Conservation (phyloP, 2,888 invertebrate genomes). For the Euclidia mi region DNA sequence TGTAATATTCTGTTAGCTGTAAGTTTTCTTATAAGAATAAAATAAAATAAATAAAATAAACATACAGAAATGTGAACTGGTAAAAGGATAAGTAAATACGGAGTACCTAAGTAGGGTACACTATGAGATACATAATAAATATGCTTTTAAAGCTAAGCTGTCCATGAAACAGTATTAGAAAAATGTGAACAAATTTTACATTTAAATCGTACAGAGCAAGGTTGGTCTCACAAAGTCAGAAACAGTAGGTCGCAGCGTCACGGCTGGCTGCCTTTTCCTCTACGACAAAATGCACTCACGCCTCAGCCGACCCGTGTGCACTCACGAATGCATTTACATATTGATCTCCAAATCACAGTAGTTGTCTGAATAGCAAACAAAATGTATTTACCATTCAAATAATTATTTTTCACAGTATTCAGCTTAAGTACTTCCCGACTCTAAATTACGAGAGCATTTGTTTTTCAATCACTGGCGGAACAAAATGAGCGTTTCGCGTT, state of each 20-base stretch:
- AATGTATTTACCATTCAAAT: slow-evolving; percentile 63
- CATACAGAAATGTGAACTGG: too few species aligned
- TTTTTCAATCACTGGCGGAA: slow-evolving; percentile 41
- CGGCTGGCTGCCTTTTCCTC: slow-evolving; percentile 69
- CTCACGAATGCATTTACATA: slow-evolving; percentile 84
- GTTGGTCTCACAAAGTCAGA: slow-evolving; percentile 67
- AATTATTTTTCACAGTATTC: slow-evolving; percentile 35
- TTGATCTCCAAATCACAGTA: slow-evolving; percentile 83
- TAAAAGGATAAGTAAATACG: too few species aligned
- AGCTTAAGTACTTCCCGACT: slow-evolving; percentile 9
- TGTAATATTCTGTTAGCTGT: slow-evolving; percentile 1
- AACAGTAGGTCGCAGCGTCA: slow-evolving; percentile 69
- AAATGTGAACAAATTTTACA: slow-evolving; percentile 49
- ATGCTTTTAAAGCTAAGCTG: slow-evolving; percentile 11
- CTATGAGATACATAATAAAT: background rate
- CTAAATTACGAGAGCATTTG: slow-evolving; percentile 36
- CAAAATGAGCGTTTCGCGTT: slow-evolving; percentile 53
- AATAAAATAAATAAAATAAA: too few species aligned
- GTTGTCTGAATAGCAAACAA: slow-evolving; percentile 75
- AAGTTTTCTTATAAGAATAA: background rate
- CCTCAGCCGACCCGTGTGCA: slow-evolving; percentile 69
- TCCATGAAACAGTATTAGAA: slow-evolving; percentile 34
- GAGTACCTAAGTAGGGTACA: too few species aligned
- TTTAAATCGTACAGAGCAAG: slow-evolving; percentile 63
- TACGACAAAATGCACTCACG: slow-evolving; percentile 87